Base-by-base conservation (phyloP, 2,888 invertebrate genomes). In the Maniola hyperantus region DNA sequence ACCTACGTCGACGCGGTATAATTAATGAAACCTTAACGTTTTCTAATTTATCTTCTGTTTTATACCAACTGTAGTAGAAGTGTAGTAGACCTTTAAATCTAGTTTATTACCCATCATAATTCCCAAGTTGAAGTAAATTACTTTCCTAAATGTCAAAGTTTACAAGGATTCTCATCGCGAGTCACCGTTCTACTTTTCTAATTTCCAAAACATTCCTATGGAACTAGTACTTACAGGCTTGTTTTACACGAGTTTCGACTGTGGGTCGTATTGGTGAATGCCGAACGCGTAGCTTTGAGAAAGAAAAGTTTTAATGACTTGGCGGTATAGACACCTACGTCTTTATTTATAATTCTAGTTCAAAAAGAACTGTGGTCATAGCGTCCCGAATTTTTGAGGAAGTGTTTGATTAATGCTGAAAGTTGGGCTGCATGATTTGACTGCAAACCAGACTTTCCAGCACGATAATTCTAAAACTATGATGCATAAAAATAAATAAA, bases 221-320 rank as follows among this genome's bases (percentile, higher is more conserved):
- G 59, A 48, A 60, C 60, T 48, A 46, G 55, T 53, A 62, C 18
- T 5, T 57, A 50, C 26, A 33, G 33, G 46, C 53, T 54, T 44
- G 44, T 53, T 26, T 44, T 65, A 34, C 53, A 44, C 20, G 46
- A 53, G 36, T 65, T 34, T 18, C 34, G 2, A 10, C 48, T 61
- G 61, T 33, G n/a, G 60, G 62, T 18, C 13, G 10, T 53, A 42
- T 53, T 42, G 42, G 39, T 26, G 26, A 62, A 53, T 62, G 20
- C 62, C 42, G n/a, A n/a, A 26, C 42, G 53, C 34, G 53, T 65
- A 53, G n/a, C 65, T 65, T 65, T 54, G 13, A 54, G 34, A 46
- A 34, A 50, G 33, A 48, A 65, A 70, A 71, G 65, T 70, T 71
- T 71, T 67, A 64, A 71, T 71, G 66, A 65, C 61, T 67, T 36